Base-by-base conservation (phyloP, 1,140 invertebrate genomes). In the Pseudoatta argentina region DNA sequence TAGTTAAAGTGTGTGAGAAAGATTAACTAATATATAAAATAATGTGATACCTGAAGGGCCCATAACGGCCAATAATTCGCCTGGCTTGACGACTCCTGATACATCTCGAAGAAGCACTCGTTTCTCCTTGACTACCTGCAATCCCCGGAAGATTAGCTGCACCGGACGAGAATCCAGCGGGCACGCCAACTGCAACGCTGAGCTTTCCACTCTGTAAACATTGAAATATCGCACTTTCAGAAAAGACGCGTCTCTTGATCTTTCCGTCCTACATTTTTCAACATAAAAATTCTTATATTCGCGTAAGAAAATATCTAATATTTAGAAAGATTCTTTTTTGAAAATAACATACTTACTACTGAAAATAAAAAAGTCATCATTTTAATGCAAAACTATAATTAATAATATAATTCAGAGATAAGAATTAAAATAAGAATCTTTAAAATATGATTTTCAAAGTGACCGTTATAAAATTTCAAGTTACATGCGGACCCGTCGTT, bases 11-110 rank as follows among this genome's bases (percentile, higher is more conserved):
- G 55, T 18, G 5, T 2, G 6, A 14, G 30, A 16, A 21, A 63
- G 24, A 44, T 16, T 27, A 8, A 30, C 2, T 6, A 5, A n/a
- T 34, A 16, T 4, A 71, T 34, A 12, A 18, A 30, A 34, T n/a
- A 7, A 14, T 24, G 44, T 14, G 87, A 94, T 94, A 97, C 98
- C 98, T 91, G 97, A 97, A 14, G 98, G 97, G 86, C 98, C 98
- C 97, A 98, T 98, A 27, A 98, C 96, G 85, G 97, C 98, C 86
- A 98, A 94, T 24, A 98, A 95, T 93, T 98, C 97, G 61, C 98
- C 98, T 6, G 98, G 97, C 91, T 96, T 96, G 79, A 97, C 97
- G 82, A 97, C 94, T 44, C 97, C 97, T 92, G 96, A 97, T 89
- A 98, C 96, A 94, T 97, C 96, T 86, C 96, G 95, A 69, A 98